These are phyloP conservation scores for Cotesia chilonis DNA, from an alignment of 1,140 invertebrate species.

Conservation along the genomic window DNA sequence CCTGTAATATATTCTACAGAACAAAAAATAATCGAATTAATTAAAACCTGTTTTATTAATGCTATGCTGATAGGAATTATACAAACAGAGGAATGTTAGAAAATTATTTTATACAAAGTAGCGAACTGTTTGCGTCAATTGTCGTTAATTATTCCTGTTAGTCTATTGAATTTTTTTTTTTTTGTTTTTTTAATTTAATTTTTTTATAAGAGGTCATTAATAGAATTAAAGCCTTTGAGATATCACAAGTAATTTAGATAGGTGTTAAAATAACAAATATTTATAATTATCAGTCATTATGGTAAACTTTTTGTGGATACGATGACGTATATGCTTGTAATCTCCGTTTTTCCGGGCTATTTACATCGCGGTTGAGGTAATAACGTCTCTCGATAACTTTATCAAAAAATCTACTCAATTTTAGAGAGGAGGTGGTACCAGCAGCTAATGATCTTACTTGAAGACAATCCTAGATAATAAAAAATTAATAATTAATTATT, in stretches of 20 bases:
- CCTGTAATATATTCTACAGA: no score
- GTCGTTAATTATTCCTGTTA: no score
- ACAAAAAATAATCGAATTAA: no score
- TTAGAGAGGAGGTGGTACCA: constrained; percentile 90
- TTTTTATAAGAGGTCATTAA: background rate
- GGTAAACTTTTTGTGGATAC: constrained; percentile 69
- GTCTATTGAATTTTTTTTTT: no score
- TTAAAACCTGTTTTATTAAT: no score
- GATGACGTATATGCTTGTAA: constrained; percentile 63
- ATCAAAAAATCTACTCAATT: constrained; percentile 93
- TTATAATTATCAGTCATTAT: constrained; percentile 65
- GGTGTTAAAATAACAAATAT: background rate
- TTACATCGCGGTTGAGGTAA: constrained; percentile 64
- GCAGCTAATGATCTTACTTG: constrained; percentile 86
- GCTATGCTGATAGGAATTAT: no score
- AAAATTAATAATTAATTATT: no score
- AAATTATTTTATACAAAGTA: no score
- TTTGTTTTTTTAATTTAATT: background rate
- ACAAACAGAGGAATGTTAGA: no score
- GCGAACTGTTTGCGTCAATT: no score
- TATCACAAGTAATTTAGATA: constrained; percentile 7
- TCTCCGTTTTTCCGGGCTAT: constrained; percentile 67
- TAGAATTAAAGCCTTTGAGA: background rate
- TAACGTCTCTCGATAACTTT: constrained; percentile 85
- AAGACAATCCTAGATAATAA: constrained; percentile 72